Evolutionary conservation across 2,888 invertebrate genomes (phyloP).

Genomic region (Blastobasis adustella): DNA sequence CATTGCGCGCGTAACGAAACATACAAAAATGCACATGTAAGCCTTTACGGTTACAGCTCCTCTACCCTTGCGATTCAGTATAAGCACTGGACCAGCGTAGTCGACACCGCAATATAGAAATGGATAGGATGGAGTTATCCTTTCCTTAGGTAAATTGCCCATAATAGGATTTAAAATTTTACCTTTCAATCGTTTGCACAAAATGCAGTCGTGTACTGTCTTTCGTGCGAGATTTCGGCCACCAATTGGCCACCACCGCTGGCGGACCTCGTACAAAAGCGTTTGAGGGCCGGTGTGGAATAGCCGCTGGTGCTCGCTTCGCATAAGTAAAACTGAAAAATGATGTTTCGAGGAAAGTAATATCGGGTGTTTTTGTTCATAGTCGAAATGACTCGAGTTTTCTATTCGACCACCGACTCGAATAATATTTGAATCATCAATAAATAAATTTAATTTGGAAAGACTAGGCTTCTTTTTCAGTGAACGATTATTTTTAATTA

Average conservation of each 20-base stretch:
- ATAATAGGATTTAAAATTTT: constrained; percentile 6
- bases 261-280: constrained; percentile 2
- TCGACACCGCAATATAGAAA: constrained; percentile 7
- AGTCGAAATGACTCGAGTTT: constrained; percentile 2
- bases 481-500: neutral
- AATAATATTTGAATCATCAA: constrained; percentile 3
- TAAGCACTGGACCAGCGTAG: constrained; percentile 10
- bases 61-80: constrained; percentile 7
- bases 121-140: constrained; percentile 4
- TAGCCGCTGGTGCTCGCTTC: neutral
- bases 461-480: neutral
- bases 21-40: constrained; percentile 14
- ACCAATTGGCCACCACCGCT: constrained; percentile 8
- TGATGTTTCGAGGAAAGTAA: constrained; percentile 6
- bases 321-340: constrained; percentile 1
- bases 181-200: constrained; percentile 3
- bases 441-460: neutral
- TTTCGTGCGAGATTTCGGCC: constrained; percentile 7
- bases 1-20: constrained; percentile 2
- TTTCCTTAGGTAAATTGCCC: constrained; percentile 8
- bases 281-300: constrained; percentile 10
- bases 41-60: constrained; percentile 5
- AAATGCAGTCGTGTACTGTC: constrained; percentile 1
- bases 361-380: constrained; percentile 11
- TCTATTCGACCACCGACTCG: constrained; percentile 11